These are phyloP conservation scores for Poecilobothrus nobilitatus DNA, from an alignment of 2,888 invertebrate genomes.

Conservation along the genomic window DNA sequence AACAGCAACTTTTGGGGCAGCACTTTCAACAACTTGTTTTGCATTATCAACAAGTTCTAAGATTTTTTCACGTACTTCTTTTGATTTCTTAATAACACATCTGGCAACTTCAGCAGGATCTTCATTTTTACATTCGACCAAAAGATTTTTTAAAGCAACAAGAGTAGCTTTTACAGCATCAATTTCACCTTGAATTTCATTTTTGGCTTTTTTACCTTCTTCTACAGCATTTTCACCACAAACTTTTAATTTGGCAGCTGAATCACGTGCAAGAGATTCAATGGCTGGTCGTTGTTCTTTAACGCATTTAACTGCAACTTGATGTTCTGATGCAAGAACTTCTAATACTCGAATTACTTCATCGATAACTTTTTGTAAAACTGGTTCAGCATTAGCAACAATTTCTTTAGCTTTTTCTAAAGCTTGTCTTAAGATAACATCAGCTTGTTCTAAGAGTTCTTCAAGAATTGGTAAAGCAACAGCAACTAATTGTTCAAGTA, in stretches of 20 bases:
- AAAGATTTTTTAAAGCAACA: not conserved
- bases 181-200: not conserved
- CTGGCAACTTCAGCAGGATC: not conserved
- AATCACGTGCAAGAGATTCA: not conserved
- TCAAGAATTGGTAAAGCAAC: not conserved
- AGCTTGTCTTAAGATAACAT: not conserved
- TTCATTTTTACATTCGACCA: not conserved
- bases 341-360: not conserved
- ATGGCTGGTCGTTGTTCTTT: not conserved
- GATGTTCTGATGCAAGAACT: not conserved
- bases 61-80: not conserved
- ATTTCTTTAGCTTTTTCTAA: not conserved
- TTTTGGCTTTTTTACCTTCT: not conserved
- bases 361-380: not conserved
- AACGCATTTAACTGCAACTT: not conserved
- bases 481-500: not conserved
- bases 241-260: not conserved
- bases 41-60: not conserved
- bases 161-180: not conserved
- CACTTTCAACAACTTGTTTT: not conserved
- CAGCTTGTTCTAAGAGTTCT: not conserved
- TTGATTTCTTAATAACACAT: not conserved
- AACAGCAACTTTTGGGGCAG: not conserved
- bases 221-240: not conserved
- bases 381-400: not conserved